Conservation (phyloP, 2,113 vertebrate genomes). For the Dasyurus viverrinus region DNA sequence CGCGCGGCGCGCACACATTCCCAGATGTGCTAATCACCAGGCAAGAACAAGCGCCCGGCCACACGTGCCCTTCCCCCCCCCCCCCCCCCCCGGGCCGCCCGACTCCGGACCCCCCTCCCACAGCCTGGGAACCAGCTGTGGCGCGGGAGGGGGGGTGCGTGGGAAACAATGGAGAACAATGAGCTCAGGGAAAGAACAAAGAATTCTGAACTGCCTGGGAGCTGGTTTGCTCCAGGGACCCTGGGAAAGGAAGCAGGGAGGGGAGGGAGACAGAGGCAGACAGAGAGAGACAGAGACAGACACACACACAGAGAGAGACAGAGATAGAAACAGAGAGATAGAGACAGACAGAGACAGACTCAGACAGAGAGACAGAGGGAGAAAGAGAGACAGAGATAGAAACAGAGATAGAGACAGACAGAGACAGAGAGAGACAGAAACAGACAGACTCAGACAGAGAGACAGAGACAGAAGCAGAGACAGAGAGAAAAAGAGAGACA, state of each 20-base stretch:
- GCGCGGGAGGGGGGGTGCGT: background rate
- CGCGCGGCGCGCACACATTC: background rate
- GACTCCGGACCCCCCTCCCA: background rate
- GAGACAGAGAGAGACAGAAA: too few relatives aligned
- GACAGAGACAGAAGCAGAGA: background rate
- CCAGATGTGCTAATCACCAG: background rate
- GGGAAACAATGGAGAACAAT: background rate
- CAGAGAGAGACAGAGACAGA: too few relatives aligned
- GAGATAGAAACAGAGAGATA: too few relatives aligned
- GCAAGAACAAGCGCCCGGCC: background rate
- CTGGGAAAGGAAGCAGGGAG: background rate
- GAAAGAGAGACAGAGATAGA: too few relatives aligned
- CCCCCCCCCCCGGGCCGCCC: background rate
- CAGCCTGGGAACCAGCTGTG: constrained; percentile 52
- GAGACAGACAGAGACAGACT: too few relatives aligned
- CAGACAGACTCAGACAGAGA: too few relatives aligned
- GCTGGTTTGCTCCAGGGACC: background rate
- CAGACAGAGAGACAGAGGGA: too few relatives aligned
- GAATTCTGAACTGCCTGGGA: background rate
- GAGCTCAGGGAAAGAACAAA: background rate
- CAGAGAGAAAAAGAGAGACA: too few relatives aligned
- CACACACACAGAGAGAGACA: background rate
- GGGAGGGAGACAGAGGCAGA: too few relatives aligned
- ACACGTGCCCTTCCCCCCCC: background rate
- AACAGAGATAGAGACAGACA: fast-evolving